These are phyloP conservation scores for Dorcus hopei DNA, from an alignment of 2,888 invertebrate species.

Conservation along the genomic window DNA sequence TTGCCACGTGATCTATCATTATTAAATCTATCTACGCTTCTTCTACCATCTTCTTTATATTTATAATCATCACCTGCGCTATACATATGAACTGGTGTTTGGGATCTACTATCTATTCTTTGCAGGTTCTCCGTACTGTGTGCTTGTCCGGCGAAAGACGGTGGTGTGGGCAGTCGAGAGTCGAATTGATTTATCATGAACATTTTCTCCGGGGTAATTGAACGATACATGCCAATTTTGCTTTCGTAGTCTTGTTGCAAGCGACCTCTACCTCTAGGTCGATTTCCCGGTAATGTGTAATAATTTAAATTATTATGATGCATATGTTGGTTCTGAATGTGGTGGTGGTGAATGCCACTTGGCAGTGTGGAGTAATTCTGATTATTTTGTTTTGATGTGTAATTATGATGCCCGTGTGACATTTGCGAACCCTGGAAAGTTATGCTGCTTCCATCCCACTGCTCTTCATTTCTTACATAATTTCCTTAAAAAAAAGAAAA, in stretches of 20 bases:
- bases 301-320: slow-evolving; percentile 52
- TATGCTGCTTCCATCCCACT: slow-evolving; percentile 53
- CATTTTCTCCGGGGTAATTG: slow-evolving; percentile 50
- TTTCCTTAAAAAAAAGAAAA: slow-evolving; percentile 1
- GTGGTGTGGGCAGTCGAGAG: slow-evolving; percentile 43
- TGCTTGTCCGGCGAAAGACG: slow-evolving; percentile 19
- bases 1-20: slow-evolving; percentile 12
- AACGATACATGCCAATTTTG: slow-evolving; percentile 36
- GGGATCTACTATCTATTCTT: slow-evolving; percentile 32
- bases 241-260: slow-evolving; percentile 52
- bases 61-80: background rate
- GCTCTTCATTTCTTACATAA: slow-evolving; percentile 36
- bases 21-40: slow-evolving; percentile 7
- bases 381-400: slow-evolving; percentile 3
- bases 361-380: slow-evolving; percentile 11
- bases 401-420: slow-evolving; percentile 9
- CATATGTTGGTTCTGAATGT: slow-evolving; percentile 22
- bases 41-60: slow-evolving; percentile 4
- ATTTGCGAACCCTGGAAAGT: slow-evolving; percentile 45
- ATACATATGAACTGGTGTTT: slow-evolving; percentile 30
- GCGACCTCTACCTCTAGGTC: slow-evolving; percentile 60
- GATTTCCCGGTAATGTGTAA: slow-evolving; percentile 58
- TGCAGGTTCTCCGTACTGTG: slow-evolving; percentile 35
- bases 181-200: slow-evolving; percentile 28
- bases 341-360: slow-evolving; percentile 11